Evolutionary conservation across 2,797 vertebrate species (phyloP), one percentile per base, ranked within the genome.

Genomic region (Champsocephalus esox): DNA sequence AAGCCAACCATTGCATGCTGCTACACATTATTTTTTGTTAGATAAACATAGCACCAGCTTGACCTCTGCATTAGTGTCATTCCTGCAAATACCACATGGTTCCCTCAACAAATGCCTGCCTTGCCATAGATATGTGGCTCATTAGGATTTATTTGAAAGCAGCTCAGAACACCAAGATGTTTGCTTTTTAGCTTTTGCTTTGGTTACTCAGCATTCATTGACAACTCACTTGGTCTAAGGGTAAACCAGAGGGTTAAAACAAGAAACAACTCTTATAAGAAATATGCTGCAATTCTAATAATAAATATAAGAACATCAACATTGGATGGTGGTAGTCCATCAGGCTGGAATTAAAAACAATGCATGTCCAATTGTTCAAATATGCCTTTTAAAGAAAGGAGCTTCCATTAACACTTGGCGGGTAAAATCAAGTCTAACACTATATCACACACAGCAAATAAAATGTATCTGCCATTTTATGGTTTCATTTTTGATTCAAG

Each of bases 341-440:
- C 63, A 74, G 73, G 41, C 58, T 75, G 70, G 52, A 81, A 89
- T 28, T 82, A 73, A 74, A 85, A 86, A 84, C 77, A 86, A 75
- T 62, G 58, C 66, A 61, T 67, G 46, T 70, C 56, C 81, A 84
- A 87, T 64, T 67, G 66, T 76, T 85, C 51, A 49, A 77, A 50
- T 70, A 62, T 59, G 28, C 70, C 49, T 56, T 43, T 59, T 64
- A 56, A 52, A 61, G 68, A 86, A 38, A 43, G 51, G 43, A 43
- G 55, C 56, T 70, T 38, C 57, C 65, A 85, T 38, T 62, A 76
- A 67, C 69, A 74, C 50, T 67, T 57, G 34, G 61, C 50, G 43
- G 28, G 66, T 72, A 73, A 44, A 75, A 64, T 62, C 41, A 12
- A 66, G 57, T 58, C 44, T 62, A 68, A 76, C 24, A 66, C 52